phyloP scores from a whole-genome alignment of 1,140 invertebrate species.

The Ostrea edulis region DNA sequence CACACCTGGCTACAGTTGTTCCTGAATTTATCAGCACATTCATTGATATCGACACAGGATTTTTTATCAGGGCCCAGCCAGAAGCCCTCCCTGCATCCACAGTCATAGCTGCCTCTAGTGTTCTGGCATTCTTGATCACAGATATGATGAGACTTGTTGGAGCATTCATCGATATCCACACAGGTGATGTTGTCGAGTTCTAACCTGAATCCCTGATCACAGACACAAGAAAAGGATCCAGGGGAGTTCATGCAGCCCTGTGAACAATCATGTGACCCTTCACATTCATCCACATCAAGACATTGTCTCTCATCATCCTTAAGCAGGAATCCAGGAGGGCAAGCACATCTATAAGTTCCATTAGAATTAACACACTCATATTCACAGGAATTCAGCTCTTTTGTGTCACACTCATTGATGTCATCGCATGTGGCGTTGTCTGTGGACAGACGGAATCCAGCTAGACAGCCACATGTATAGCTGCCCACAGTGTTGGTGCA shows the following conservation, averaged over 20 bases:
- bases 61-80: background rate
- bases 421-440: conserved; percentile 35
- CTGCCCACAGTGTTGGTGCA: conserved; percentile 7
- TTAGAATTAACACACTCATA: background rate
- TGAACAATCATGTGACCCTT: background rate
- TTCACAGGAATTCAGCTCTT: conserved; percentile 18
- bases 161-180: conserved; percentile 21
- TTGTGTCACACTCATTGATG: conserved; percentile 22
- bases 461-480: conserved; percentile 20
- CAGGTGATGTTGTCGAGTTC: conserved; percentile 16
- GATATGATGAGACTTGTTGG: background rate
- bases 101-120: conserved; percentile 21
- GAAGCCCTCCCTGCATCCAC: background rate
- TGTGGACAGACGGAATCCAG: conserved; percentile 19
- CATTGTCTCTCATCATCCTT: background rate
- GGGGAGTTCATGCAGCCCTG: conserved; percentile 8
- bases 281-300: conserved; percentile 23
- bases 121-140: conserved; percentile 11
- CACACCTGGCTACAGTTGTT: conserved; percentile 32
- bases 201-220: background rate
- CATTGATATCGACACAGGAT: conserved; percentile 33
- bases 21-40: conserved; percentile 2
- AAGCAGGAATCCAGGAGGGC: background rate
- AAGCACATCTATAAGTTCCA: conserved; percentile 31
- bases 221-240: background rate